Evolutionary conservation across 2,113 vertebrate species (phyloP).

Genomic region (Antechinus stuartii): DNA sequence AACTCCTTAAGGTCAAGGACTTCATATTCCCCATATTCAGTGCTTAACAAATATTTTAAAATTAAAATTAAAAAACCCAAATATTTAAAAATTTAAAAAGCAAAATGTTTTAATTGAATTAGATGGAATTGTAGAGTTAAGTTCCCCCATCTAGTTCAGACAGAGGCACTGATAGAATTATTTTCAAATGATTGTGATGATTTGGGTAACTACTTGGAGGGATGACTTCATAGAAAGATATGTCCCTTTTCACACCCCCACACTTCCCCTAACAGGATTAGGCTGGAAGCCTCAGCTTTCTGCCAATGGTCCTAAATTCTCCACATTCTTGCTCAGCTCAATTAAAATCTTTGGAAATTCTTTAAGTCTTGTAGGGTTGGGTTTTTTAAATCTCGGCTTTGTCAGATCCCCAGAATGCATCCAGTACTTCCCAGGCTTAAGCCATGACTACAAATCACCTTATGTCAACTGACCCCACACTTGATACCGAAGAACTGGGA

Average conservation of each 20-base stretch:
- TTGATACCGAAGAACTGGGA: background rate
- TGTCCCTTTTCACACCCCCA: slow-evolving; percentile 24
- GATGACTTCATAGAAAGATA: slow-evolving; percentile 20
- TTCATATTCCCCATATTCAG: background rate
- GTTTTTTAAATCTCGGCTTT: background rate
- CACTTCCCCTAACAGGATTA: background rate
- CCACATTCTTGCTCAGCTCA: background rate
- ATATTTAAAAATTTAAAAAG: too few species aligned
- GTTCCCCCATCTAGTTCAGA: slow-evolving; percentile 41
- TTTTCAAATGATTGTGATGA: slow-evolving; percentile 25
- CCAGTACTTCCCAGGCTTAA: background rate
- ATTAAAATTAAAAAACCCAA: too few species aligned
- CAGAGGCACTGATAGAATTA: slow-evolving; percentile 16
- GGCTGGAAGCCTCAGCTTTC: slow-evolving; percentile 25
- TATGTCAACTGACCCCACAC: background rate
- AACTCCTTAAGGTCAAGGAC: background rate
- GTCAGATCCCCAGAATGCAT: background rate
- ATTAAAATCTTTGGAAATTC: background rate
- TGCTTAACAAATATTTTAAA: background rate
- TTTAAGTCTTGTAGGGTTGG: slow-evolving; percentile 20
- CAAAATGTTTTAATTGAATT: background rate
- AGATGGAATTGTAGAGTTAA: background rate
- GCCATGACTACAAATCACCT: slow-evolving; percentile 1
- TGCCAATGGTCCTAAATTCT: background rate
- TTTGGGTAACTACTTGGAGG: slow-evolving; percentile 23